These are phyloP conservation scores for Ichneumoninae sp. DNA, from an alignment of 2,888 invertebrate species.

Conservation along the genomic window DNA sequence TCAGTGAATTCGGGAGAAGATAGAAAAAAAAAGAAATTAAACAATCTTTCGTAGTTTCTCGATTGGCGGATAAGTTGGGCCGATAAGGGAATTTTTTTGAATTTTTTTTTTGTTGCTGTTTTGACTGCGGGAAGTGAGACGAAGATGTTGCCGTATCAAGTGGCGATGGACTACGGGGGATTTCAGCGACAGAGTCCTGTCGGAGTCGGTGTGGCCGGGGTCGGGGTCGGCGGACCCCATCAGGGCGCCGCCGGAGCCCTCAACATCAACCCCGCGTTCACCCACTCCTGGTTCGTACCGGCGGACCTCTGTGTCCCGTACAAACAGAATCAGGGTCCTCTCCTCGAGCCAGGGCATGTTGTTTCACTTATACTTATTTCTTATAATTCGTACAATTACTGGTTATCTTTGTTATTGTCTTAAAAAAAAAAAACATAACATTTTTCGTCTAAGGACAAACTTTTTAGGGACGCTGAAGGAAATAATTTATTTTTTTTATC, in stretches of 20 bases:
- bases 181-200: constrained; percentile 85
- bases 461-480: background rate
- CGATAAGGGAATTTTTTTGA: background rate
- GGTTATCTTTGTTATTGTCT: background rate
- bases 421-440: background rate
- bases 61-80: background rate
- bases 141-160: constrained; percentile 94
- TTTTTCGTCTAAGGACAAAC: background rate
- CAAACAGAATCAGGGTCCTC: constrained; percentile 91
- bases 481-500: background rate
- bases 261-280: constrained; percentile 92
- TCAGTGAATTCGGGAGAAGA: constrained; percentile 28
- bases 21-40: background rate
- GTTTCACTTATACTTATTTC: constrained; percentile 86
- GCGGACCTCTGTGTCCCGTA: constrained; percentile 96
- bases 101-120: too few species aligned
- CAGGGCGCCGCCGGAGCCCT: constrained; percentile 92
- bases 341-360: constrained; percentile 96
- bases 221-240: constrained; percentile 87
- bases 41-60: background rate
- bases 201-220: constrained; percentile 80
- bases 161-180: constrained; percentile 90
- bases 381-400: constrained; percentile 71
- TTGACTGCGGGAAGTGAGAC: constrained; percentile 8
- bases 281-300: constrained; percentile 98